Evolutionary conservation across 2,797 vertebrate species (phyloP).

Genomic region (Myotis planiceps): DNA sequence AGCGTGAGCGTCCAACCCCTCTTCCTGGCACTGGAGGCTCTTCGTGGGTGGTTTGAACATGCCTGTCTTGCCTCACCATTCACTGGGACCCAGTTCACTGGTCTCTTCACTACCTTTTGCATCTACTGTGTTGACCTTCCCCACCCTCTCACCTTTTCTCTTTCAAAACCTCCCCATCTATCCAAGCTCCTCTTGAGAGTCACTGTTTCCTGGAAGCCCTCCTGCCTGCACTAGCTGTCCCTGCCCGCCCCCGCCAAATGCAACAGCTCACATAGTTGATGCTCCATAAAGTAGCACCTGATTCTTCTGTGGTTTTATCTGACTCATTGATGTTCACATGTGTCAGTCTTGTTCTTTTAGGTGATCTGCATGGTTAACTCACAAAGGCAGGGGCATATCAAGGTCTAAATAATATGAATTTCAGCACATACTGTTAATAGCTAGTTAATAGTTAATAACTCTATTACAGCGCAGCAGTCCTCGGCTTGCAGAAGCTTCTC

Average conservation of each 20-base stretch:
- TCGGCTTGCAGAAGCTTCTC: neutral
- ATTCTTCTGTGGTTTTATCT: neutral
- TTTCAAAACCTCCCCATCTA: neutral
- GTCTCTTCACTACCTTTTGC: neutral
- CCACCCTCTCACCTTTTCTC: neutral
- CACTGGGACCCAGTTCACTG: neutral
- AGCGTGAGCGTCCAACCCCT: neutral
- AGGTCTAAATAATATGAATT: neutral
- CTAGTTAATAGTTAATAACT: neutral
- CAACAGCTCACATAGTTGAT: accelerated
- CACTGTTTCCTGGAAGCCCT: neutral
- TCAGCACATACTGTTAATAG: neutral
- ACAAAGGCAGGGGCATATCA: neutral
- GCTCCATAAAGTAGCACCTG: neutral
- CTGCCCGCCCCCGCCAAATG: neutral
- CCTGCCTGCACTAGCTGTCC: neutral
- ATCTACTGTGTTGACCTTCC: neutral
- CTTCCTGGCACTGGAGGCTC: neutral
- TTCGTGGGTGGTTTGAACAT: neutral
- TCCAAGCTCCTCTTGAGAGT: neutral
- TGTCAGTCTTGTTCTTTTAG: neutral
- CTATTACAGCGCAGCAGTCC: neutral
- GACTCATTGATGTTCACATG: neutral
- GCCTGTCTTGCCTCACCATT: neutral
- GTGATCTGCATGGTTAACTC: neutral